Percentiles rank a stretch among this genome's conserved stretches.
phyloP scores from a whole-genome alignment of 2,113 vertebrate genomes.

The Malurus melanocephalus region DNA sequence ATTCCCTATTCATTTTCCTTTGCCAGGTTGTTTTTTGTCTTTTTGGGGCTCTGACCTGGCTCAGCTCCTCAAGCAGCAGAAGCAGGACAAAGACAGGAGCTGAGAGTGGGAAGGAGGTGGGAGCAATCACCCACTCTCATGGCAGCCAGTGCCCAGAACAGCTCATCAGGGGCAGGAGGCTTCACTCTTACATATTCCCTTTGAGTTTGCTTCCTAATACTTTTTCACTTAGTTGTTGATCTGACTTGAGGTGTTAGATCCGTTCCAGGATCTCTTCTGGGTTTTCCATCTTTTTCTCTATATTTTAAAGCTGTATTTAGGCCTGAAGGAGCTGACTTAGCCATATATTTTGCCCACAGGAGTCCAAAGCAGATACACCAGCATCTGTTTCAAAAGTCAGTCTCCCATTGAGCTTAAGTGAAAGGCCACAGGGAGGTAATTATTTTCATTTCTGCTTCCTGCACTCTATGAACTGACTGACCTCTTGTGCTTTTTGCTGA shows the following conservation, averaged over 20 bases:
- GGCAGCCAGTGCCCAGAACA: not conserved
- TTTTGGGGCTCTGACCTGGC: not conserved
- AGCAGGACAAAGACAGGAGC: slow-evolving; percentile 21
- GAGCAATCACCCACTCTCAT: not conserved
- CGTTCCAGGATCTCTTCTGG: not conserved
- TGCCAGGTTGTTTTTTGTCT: slow-evolving; percentile 20
- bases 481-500: not conserved
- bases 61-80: not conserved
- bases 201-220: not conserved
- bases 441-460: not conserved
- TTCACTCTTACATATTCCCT: not conserved
- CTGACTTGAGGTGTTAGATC: not conserved
- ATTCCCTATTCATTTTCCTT: slow-evolving; percentile 1
- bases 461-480: not conserved
- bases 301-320: not conserved
- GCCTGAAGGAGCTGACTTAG: not conserved
- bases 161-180: not conserved
- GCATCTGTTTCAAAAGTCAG: not conserved
- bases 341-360: not conserved
- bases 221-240: not conserved
- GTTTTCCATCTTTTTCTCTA: not conserved
- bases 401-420: not conserved
- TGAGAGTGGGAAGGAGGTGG: not conserved
- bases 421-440: not conserved
- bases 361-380: not conserved